Percentiles rank a stretch among this genome's conserved stretches.
phyloP scores from a whole-genome alignment of 2,888 invertebrate species.

The Endomychus coccineus region DNA sequence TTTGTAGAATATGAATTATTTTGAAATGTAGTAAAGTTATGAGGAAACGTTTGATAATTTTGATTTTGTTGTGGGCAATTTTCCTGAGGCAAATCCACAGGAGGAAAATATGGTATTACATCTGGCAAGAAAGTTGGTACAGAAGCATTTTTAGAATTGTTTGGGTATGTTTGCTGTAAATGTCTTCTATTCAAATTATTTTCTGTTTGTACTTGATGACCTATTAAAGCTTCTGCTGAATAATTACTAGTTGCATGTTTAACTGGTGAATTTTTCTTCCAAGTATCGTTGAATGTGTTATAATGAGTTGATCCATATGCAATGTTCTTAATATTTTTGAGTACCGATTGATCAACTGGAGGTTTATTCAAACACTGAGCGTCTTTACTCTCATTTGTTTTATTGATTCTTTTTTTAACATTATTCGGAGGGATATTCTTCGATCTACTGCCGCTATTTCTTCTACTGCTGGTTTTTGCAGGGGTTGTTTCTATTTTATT shows the following conservation, averaged over 20 bases:
- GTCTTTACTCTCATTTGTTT: slow-evolving; percentile 18
- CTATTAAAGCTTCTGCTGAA: slow-evolving; percentile 42
- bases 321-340: slow-evolving; percentile 15
- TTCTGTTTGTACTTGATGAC: slow-evolving; percentile 30
- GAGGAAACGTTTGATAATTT: slow-evolving; percentile 33
- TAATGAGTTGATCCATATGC: slow-evolving; percentile 6
- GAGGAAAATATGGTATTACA: slow-evolving; percentile 40
- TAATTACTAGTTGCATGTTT: slow-evolving; percentile 38
- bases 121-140: slow-evolving; percentile 37
- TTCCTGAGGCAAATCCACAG: slow-evolving; percentile 37
- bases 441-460: slow-evolving; percentile 32
- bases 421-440: slow-evolving; percentile 10
- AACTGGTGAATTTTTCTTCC: slow-evolving; percentile 25
- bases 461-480: slow-evolving; percentile 29
- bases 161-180: slow-evolving; percentile 7
- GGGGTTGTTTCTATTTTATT: slow-evolving; percentile 37
- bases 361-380: slow-evolving; percentile 10
- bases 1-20: slow-evolving; percentile 33
- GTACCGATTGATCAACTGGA: slow-evolving; percentile 12
- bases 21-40: slow-evolving; percentile 32
- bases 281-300: slow-evolving; percentile 23
- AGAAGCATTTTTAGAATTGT: slow-evolving; percentile 28
- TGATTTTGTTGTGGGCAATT: slow-evolving; percentile 35
- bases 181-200: slow-evolving; percentile 27
- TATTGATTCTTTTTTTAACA: slow-evolving; percentile 4